Evolutionary conservation across 2,888 invertebrate species (phyloP).

Genomic region (Anarsia innoxiella): DNA sequence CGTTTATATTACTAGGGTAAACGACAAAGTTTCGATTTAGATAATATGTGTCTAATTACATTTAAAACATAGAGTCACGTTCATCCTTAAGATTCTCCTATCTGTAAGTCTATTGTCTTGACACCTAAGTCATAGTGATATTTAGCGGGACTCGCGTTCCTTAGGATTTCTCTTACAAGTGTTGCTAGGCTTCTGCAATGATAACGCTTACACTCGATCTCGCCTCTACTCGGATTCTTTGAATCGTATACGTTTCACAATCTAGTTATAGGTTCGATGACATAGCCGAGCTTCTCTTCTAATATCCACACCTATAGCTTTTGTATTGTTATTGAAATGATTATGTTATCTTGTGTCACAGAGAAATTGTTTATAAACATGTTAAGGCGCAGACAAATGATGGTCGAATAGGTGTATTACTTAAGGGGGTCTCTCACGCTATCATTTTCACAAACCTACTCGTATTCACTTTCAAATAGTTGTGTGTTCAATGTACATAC

Average conservation of each 20-base stretch:
- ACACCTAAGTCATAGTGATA: constrained; percentile 66
- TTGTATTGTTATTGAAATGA: constrained; percentile 12
- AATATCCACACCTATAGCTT: constrained; percentile 20
- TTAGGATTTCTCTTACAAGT: constrained; percentile 45
- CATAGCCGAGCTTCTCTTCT: constrained; percentile 18
- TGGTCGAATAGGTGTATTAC: too few species aligned
- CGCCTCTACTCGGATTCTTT: constrained; percentile 49
- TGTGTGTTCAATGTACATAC: too few species aligned
- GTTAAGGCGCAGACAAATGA: constrained; percentile 43
- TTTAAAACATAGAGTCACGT: constrained; percentile 21
- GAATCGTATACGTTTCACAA: constrained; percentile 40
- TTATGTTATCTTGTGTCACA: constrained; percentile 6
- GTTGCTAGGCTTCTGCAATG: constrained; percentile 43
- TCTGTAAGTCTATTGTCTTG: constrained; percentile 52
- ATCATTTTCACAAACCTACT: too few species aligned
- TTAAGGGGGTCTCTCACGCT: too few species aligned
- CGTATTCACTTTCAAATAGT: too few species aligned
- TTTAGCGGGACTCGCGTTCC: constrained; percentile 42
- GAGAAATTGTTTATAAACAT: constrained; percentile 24
- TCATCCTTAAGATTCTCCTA: constrained; percentile 46
- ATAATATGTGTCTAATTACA: constrained; percentile 40
- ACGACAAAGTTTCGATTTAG: too few species aligned
- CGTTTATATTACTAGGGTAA: constrained; percentile 5
- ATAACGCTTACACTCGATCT: constrained; percentile 63
- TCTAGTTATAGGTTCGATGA: constrained; percentile 36